These are phyloP conservation scores for Xenopus borealis DNA, from an alignment of 2,113 vertebrate species.

Conservation along the genomic window DNA sequence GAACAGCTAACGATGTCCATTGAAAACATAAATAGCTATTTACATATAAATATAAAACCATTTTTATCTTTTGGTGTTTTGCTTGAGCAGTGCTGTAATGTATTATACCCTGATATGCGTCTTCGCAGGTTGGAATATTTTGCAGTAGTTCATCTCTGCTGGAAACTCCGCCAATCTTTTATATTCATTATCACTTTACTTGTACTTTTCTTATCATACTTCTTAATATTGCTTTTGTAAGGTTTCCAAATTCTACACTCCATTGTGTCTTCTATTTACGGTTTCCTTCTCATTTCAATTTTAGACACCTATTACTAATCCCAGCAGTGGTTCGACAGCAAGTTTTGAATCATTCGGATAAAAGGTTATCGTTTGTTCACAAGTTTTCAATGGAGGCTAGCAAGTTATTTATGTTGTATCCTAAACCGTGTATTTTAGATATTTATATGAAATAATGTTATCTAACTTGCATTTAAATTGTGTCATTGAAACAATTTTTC, in stretches of 20 bases:
- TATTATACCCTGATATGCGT: constrained; percentile 28
- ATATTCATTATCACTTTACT: constrained; percentile 44
- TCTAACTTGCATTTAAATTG: constrained; percentile 15
- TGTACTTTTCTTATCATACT: constrained; percentile 37
- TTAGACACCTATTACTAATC: constrained; percentile 42
- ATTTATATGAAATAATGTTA: constrained; percentile 30
- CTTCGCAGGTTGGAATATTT: constrained; percentile 28
- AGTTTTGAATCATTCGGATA: constrained; percentile 36
- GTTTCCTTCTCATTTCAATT: constrained; percentile 42
- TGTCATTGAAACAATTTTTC: constrained; percentile 7
- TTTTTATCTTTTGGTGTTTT: no score
- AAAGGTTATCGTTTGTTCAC: constrained; percentile 36
- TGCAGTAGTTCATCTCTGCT: constrained; percentile 39
- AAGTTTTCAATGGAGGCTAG: constrained; percentile 39
- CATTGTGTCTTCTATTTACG: constrained; percentile 13
- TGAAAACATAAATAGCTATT: no score
- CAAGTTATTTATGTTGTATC: constrained; percentile 29
- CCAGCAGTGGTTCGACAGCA: constrained; percentile 29
- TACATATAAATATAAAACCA: no score
- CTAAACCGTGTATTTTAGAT: neutral
- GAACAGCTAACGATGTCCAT: no score
- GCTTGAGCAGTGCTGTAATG: no score
- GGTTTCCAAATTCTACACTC: constrained; percentile 25
- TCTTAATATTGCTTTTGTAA: constrained; percentile 22
- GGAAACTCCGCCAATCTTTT: constrained; percentile 33